These are phyloP conservation scores for Cynopterus sphinx DNA, from an alignment of 2,797 vertebrate species.

Conservation along the genomic window DNA sequence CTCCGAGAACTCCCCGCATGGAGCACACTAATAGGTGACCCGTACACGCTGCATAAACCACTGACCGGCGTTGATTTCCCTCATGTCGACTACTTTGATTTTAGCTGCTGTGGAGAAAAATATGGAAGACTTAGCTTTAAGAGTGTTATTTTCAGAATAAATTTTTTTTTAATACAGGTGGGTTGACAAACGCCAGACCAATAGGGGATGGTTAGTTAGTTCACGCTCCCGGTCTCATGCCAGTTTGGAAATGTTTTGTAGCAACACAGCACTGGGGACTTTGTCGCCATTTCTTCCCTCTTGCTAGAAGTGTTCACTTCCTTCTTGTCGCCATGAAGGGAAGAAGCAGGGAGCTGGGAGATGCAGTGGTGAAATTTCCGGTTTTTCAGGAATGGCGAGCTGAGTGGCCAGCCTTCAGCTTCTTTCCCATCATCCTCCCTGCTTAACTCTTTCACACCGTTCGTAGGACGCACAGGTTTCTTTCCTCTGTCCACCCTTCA, in stretches of 20 bases:
- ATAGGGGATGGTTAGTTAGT: neutral
- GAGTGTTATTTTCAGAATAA: slow-evolving; percentile 20
- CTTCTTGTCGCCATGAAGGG: slow-evolving; percentile 26
- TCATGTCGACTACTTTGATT: neutral
- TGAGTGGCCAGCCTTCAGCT: neutral
- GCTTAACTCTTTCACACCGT: neutral
- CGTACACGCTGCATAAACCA: neutral
- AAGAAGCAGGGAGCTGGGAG: neutral
- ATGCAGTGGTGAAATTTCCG: slow-evolving; percentile 18
- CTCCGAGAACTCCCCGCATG: neutral
- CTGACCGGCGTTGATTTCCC: neutral
- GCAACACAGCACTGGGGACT: neutral
- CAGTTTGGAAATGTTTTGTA: neutral
- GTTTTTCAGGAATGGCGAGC: slow-evolving; percentile 60
- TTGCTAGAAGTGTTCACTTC: neutral
- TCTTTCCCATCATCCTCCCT: neutral
- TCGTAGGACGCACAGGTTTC: neutral
- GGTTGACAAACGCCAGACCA: neutral
- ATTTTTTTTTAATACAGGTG: neutral
- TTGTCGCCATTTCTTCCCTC: neutral
- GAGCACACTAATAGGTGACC: neutral
- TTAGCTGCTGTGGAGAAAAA: neutral
- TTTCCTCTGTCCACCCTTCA: neutral
- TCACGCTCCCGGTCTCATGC: neutral
- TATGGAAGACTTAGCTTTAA: neutral